phyloP scores from a whole-genome alignment of 1,140 invertebrate genomes.

The Drosophila prosaltans region DNA sequence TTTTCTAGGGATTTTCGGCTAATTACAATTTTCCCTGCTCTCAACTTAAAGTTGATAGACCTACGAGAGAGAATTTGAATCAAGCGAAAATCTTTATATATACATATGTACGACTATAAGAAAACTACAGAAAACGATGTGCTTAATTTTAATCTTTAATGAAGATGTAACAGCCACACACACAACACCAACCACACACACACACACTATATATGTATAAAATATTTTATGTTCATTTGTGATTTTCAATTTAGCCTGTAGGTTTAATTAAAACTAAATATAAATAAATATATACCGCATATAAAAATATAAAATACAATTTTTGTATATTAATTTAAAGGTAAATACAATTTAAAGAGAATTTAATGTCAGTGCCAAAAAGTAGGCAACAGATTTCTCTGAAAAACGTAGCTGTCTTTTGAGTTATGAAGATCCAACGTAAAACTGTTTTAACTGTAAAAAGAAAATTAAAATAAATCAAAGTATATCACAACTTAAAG shows the following conservation, averaged over 20 bases:
- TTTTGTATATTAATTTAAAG: not conserved
- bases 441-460: too few species aligned
- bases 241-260: conserved; percentile 77
- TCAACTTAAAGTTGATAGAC: conserved; percentile 79
- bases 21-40: conserved; percentile 71
- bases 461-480: too few species aligned
- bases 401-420: too few species aligned
- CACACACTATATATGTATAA: conserved; percentile 76
- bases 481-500: too few species aligned
- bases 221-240: conserved; percentile 81
- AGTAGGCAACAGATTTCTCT: too few species aligned
- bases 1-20: conserved; percentile 1
- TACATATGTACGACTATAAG: conserved; percentile 4
- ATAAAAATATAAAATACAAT: not conserved
- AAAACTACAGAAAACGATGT: conserved; percentile 48
- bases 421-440: too few species aligned
- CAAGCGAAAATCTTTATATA: conserved; percentile 12
- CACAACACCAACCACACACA: conserved; percentile 42
- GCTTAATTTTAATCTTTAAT: conserved; percentile 53
- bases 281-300: conserved; percentile 8
- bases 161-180: conserved; percentile 28
- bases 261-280: conserved; percentile 58
- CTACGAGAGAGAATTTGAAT: conserved; percentile 70
- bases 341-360: too few species aligned
- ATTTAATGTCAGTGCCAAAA: too few species aligned